Evolutionary conservation across 2,113 vertebrate genomes (phyloP).

Genomic region (Grantiella picta): DNA sequence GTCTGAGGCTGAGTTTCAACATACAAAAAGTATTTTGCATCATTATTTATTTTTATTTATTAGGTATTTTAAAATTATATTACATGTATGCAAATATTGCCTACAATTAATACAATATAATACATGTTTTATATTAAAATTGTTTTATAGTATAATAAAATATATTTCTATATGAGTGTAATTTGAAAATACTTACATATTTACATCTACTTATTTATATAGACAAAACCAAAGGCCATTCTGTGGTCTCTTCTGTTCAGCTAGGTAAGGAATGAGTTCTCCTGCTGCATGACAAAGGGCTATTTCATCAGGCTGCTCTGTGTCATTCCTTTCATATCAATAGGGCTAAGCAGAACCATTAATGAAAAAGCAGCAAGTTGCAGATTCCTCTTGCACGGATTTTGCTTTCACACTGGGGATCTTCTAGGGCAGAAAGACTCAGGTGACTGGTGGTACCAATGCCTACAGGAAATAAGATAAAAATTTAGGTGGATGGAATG

Average conservation of each 20-base stretch:
- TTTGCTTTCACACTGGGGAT: neutral
- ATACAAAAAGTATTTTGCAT: neutral
- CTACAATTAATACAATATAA: neutral
- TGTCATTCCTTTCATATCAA: neutral
- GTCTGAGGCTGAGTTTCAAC: neutral
- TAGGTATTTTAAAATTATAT: neutral
- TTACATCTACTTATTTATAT: neutral
- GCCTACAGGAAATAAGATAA: neutral
- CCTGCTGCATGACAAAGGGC: neutral
- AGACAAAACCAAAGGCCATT: neutral
- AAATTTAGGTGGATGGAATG: neutral
- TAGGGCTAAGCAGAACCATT: neutral
- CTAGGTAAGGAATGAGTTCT: neutral
- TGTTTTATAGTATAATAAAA: neutral
- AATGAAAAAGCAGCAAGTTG: neutral
- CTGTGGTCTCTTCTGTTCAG: neutral
- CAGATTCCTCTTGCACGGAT: neutral
- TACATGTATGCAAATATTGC: neutral
- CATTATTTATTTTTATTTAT: neutral
- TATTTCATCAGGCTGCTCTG: neutral
- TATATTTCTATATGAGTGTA: neutral
- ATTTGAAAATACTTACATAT: neutral
- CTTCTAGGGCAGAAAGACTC: neutral
- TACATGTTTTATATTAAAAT: neutral
- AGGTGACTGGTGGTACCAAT: neutral